Evolutionary conservation across 92 coral and sea anemone genomes (phyloP), one percentile per base, ranked within the genome.

Genomic region (Phenganax marumi): DNA sequence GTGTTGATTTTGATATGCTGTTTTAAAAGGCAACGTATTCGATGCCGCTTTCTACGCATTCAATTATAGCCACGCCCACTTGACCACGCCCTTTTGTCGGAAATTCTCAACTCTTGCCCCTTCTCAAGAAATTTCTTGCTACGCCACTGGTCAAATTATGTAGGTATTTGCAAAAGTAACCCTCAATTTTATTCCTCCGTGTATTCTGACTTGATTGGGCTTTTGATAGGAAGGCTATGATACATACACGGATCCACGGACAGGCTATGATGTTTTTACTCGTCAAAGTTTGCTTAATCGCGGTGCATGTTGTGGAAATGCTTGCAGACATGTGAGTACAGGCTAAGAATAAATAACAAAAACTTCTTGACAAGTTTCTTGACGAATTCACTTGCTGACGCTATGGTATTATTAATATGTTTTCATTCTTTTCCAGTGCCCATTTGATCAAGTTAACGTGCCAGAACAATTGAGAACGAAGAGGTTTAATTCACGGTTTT

Each of bases 301-400:
- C 9, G 86, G 81, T 4, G 75, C 89, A 9, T 94, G 98, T 64
- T 94, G 98, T 90, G 98, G 98, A 50, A 92, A 86, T 89, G 93
- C 88, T 18, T 94, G 98, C 69, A 79, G 98, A 39, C 98, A 94
- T 90, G 97, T 93, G 75, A 87, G 97, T 87, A 43, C 17, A 12
- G 49, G 13, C 13, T 16, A 5, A 58, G 65, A 0, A 12, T 12
- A 12, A 55, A 55, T 55, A 55, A 55, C n/a, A 55, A 3, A 55
- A n/a, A 6, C 13, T 58, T 7, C 22, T 58, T 58, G 65, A 58
- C 12, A 58, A 55, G 18, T 12, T 12, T 55, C 18, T 55, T 55
- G 18, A n/a, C 61, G 61, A 55, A 8, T 73, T 46, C 17, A 74
- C 63, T 79, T 7, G 2, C 10, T 21, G 17, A 0, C 6, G 49